A percentile compares a stretch with the other conserved stretches of the same genome.
phyloP scores from a whole-genome alignment of 1,140 invertebrate species.

The Heliothis virescens region DNA sequence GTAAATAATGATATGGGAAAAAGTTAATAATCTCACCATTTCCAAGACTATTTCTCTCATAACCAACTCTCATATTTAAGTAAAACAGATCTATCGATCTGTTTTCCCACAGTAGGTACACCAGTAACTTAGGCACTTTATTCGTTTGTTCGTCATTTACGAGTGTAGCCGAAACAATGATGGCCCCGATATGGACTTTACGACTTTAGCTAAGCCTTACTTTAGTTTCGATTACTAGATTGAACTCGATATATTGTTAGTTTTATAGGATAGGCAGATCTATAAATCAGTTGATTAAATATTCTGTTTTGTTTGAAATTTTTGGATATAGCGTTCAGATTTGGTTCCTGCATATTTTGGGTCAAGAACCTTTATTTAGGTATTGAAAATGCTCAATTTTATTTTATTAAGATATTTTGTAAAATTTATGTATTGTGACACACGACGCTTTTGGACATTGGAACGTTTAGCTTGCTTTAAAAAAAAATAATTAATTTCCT shows the following conservation, averaged over 20 bases:
- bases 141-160: slow-evolving; percentile 35
- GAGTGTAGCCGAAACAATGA: slow-evolving; percentile 26
- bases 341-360: neutral
- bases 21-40: no score
- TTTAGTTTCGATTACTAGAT: slow-evolving; percentile 24
- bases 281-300: slow-evolving; percentile 18
- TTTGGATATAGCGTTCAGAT: neutral
- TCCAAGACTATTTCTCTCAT: no score
- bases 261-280: neutral
- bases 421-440: neutral
- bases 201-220: slow-evolving; percentile 24
- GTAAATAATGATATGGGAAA: neutral
- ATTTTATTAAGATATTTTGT: neutral
- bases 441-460: neutral
- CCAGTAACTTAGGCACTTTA: slow-evolving; percentile 21
- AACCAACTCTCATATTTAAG: neutral
- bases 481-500: neutral
- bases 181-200: slow-evolving; percentile 25
- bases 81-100: slow-evolving; percentile 22
- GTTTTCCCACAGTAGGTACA: slow-evolving; percentile 9
- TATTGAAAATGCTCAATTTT: neutral
- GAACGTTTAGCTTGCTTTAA: neutral
- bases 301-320: neutral
- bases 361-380: neutral
- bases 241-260: slow-evolving; percentile 7